phyloP scores from a whole-genome alignment of 2,797 vertebrate genomes.

The Clarias platycephalus region DNA sequence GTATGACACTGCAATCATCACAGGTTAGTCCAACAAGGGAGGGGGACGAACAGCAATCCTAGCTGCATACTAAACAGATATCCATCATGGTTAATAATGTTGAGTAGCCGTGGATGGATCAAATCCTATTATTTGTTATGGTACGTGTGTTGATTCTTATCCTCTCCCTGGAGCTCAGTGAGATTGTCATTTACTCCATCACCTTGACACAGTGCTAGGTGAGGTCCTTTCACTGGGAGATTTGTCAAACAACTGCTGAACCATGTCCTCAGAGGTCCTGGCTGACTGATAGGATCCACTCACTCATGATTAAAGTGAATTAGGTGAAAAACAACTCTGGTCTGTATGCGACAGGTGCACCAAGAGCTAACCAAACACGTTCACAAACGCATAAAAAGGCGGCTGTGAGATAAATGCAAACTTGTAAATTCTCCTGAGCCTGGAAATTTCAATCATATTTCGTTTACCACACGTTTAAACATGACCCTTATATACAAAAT shows the following conservation, averaged over 20 bases:
- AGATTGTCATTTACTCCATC: constrained; percentile 53
- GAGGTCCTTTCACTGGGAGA: constrained; percentile 49
- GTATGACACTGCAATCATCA: constrained; percentile 38
- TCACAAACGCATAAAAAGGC: neutral
- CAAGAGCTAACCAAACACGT: constrained; percentile 13
- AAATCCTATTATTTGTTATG: constrained; percentile 50
- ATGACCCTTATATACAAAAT: neutral
- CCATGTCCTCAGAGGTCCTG: constrained; percentile 47
- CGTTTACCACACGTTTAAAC: neutral
- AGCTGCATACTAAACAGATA: constrained; percentile 46
- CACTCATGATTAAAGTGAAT: constrained; percentile 56
- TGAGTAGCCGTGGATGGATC: constrained; percentile 49
- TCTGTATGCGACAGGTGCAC: constrained; percentile 1
- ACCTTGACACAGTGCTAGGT: constrained; percentile 50
- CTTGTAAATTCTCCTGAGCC: neutral
- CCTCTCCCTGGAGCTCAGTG: constrained; percentile 40
- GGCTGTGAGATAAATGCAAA: constrained; percentile 5
- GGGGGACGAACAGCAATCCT: constrained; percentile 31
- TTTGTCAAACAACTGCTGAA: constrained; percentile 55
- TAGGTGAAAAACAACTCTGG: constrained; percentile 46
- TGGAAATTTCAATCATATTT: constrained; percentile 4
- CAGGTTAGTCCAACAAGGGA: constrained; percentile 41
- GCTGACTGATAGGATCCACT: constrained; percentile 53
- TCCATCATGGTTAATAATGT: constrained; percentile 51
- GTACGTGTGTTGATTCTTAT: constrained; percentile 52